Conservation (phyloP, 2,113 vertebrate genomes). For the Collichthys lucidus region DNA sequence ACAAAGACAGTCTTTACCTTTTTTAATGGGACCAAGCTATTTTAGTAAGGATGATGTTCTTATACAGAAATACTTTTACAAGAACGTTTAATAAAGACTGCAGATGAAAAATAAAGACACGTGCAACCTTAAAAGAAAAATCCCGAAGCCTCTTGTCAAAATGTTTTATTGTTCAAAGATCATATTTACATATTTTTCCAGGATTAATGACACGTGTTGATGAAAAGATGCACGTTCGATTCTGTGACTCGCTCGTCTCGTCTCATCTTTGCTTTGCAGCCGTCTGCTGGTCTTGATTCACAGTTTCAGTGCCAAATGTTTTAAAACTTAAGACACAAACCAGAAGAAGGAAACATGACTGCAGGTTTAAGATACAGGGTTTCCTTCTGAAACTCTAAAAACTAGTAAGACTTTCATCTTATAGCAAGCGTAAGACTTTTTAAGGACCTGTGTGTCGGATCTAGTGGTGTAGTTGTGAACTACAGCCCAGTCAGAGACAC, state of each 20-base stretch:
- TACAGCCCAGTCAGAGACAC: no score
- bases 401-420: neutral
- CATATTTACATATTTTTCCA: constrained; percentile 59
- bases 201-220: constrained; percentile 4
- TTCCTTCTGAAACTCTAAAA: neutral
- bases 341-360: neutral
- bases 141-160: constrained; percentile 2
- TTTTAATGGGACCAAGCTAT: constrained; percentile 59
- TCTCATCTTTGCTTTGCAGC: neutral
- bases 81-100: constrained; percentile 9
- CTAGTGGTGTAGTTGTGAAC: no score
- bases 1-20: neutral
- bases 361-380: neutral
- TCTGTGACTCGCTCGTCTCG: neutral
- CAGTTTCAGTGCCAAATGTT: neutral
- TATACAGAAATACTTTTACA: constrained; percentile 17
- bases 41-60: neutral
- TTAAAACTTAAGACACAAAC: neutral
- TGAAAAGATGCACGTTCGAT: no score
- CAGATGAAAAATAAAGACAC: constrained; percentile 10
- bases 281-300: neutral
- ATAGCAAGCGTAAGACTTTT: no score
- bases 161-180: constrained; percentile 63
- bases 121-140: neutral
- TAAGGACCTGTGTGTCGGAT: no score